Evolutionary conservation across 2,797 vertebrate species (phyloP).

Genomic region (Dicrostonyx torquatus): DNA sequence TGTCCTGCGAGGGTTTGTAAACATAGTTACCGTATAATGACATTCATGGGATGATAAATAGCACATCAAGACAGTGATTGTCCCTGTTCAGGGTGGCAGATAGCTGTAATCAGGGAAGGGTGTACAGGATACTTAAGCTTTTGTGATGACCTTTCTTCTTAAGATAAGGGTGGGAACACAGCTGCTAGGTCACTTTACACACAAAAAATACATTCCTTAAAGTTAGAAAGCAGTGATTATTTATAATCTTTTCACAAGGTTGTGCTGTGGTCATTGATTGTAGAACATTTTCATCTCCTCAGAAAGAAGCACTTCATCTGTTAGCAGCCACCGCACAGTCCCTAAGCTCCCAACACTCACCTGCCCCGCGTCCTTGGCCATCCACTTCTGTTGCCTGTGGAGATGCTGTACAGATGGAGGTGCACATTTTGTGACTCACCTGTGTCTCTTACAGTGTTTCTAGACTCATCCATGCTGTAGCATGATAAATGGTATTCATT

Average conservation of each 20-base stretch:
- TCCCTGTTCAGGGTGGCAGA: constrained; percentile 2
- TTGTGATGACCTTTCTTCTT: background rate
- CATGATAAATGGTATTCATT: background rate
- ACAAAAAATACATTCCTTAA: constrained; percentile 41
- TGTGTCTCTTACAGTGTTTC: background rate
- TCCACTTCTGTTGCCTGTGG: background rate
- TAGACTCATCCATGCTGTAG: background rate
- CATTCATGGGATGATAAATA: constrained; percentile 51
- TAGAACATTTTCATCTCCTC: constrained; percentile 7
- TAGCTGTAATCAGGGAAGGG: constrained; percentile 43
- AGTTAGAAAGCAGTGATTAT: background rate
- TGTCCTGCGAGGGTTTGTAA: constrained; percentile 2
- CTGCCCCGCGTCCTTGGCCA: background rate
- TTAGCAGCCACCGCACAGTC: background rate
- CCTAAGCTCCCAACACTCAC: background rate
- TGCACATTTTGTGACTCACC: background rate
- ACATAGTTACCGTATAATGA: constrained; percentile 12
- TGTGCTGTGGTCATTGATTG: background rate
- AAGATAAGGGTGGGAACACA: background rate
- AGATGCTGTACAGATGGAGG: background rate
- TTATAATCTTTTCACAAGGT: constrained; percentile 1
- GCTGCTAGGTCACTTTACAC: constrained; percentile 41
- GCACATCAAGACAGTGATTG: constrained; percentile 41
- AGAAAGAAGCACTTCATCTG: background rate
- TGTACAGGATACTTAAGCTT: background rate